Evolutionary conservation across 2,888 invertebrate genomes (phyloP).

Genomic region (Diogma glabrata): DNA sequence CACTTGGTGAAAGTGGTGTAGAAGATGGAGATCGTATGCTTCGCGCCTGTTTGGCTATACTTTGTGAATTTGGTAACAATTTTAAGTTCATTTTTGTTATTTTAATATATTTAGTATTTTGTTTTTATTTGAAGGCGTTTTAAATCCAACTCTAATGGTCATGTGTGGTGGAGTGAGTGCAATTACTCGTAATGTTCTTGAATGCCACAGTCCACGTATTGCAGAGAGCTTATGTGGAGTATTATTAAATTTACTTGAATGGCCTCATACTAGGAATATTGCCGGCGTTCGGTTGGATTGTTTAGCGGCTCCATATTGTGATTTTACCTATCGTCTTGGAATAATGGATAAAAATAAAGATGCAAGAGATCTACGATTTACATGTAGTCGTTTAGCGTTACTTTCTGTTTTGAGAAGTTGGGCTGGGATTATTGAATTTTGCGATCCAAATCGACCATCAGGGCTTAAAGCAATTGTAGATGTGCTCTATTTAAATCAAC

Average conservation of each 20-base stretch:
- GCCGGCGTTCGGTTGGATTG: constrained; percentile 73
- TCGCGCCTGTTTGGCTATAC: constrained; percentile 71
- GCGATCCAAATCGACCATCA: constrained; percentile 61
- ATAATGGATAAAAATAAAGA: constrained; percentile 62
- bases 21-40: constrained; percentile 75
- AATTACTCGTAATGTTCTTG: constrained; percentile 67
- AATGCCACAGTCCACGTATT: constrained; percentile 78
- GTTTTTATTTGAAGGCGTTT: constrained; percentile 33
- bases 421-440: constrained; percentile 82
- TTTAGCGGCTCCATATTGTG: constrained; percentile 87
- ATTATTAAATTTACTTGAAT: constrained; percentile 71
- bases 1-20: constrained; percentile 66
- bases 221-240: constrained; percentile 85
- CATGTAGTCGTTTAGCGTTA: constrained; percentile 72
- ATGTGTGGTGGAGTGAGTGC: constrained; percentile 74
- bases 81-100: too few relatives aligned
- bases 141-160: constrained; percentile 71
- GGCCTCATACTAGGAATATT: constrained; percentile 64
- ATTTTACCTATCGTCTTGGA: constrained; percentile 66
- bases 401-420: constrained; percentile 81
- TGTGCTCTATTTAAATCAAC: constrained; percentile 71
- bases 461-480: constrained; percentile 69
- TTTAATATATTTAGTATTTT: too few relatives aligned
- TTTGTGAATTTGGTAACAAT: constrained; percentile 84
- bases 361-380: constrained; percentile 69